Base-by-base conservation (phyloP, 1,140 invertebrate genomes). In the Formica exsecta region DNA sequence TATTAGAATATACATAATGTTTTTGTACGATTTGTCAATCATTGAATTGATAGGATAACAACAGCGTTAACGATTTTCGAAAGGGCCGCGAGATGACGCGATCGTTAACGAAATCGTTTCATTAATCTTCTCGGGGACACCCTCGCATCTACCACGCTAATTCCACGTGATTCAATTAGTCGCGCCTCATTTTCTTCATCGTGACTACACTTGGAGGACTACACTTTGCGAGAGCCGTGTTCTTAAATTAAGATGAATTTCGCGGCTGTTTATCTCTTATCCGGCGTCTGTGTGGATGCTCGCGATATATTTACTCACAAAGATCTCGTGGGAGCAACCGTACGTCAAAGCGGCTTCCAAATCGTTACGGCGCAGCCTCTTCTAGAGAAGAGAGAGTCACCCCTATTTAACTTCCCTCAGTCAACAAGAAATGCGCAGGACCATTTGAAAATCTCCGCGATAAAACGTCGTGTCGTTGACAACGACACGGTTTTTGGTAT, bases 141-240 rank as follows among this genome's bases (percentile, higher is more conserved):
- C 92, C 92, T 87, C 86, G 92, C 38, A 61, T 6, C 90, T 90
- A 85, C 66, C 62, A 86, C 89, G 80, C 88, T 93, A 93, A 94
- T 94, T 94, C 92, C 92, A 51, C 90, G 93, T 94, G 94, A 95
- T 94, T 94, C 93, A 93, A 93, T 94, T 94, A 94, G 93, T 89
- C 71, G 73, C 86, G 25, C 73, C 54, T 32, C 84, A 65, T 59
- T 86, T 77, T 70, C 68, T 79, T 64, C 59, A 41, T 48, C 44
- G 65, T 13, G 9, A 51, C 48, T 51, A 25, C 32, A 65, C 76
- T 51, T 51, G 48, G 62, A 76, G 48, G 73, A 88, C 89, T 92
- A 74, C 25, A 93, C 92, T 94, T 93, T 93, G 88, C 89, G 32
- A 64, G 90, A 86, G 91, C 91, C 91, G 84, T 89, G 91, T 93